Conservation (phyloP, 1,140 invertebrate genomes). For the Cyphomyrmex costatus region DNA sequence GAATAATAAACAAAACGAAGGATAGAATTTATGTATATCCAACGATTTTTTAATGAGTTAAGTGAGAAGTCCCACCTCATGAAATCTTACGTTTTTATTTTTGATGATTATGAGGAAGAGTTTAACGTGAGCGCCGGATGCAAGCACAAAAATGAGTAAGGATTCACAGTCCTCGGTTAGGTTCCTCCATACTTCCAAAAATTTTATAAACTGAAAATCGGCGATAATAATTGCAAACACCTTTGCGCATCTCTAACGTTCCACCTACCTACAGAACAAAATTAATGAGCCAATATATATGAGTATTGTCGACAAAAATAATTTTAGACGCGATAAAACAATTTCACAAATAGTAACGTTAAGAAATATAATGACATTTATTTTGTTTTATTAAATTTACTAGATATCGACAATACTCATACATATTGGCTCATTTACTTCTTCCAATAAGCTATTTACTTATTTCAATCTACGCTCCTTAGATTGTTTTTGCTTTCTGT, state of each 20-base stretch:
- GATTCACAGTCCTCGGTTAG: constrained; percentile 27
- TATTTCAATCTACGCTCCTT: too few relatives aligned
- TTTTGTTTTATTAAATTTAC: background rate
- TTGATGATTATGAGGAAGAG: background rate
- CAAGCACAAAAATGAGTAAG: background rate
- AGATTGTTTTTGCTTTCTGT: too few relatives aligned
- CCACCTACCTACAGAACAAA: background rate
- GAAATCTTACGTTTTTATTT: constrained; percentile 26
- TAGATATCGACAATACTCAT: too few relatives aligned
- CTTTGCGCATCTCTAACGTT: background rate
- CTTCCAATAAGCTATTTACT: too few relatives aligned
- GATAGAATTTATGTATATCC: background rate
- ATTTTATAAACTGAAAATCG: constrained; percentile 25
- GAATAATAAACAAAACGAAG: background rate
- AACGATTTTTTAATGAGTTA: background rate
- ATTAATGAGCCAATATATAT: background rate
- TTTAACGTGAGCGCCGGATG: constrained; percentile 1
- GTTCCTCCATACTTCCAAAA: background rate
- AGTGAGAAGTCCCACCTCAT: background rate
- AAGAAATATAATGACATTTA: background rate
- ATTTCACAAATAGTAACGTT: background rate
- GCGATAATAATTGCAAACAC: constrained; percentile 5
- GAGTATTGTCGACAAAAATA: background rate
- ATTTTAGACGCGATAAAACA: background rate
- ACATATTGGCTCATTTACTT: too few relatives aligned